phyloP scores from a whole-genome alignment of 2,797 vertebrate genomes.

The Diglossa cyanea region DNA sequence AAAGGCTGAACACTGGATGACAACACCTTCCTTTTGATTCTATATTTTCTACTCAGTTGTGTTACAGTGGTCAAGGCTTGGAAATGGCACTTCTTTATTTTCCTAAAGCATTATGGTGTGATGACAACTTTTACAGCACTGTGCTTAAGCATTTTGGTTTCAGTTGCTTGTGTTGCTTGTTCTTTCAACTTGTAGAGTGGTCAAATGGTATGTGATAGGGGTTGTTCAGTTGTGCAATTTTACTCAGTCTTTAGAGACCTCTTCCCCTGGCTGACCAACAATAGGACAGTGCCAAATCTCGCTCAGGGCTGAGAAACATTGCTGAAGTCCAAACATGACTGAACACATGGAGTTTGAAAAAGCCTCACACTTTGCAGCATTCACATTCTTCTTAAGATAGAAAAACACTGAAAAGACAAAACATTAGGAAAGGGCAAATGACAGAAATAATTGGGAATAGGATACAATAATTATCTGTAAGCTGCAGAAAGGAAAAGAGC shows the following conservation, averaged over 20 bases:
- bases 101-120: background rate
- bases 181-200: background rate
- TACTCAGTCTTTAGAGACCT: background rate
- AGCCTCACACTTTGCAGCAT: background rate
- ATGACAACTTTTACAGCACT: background rate
- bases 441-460: background rate
- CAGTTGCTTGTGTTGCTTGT: background rate
- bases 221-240: background rate
- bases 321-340: background rate
- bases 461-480: background rate
- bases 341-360: background rate
- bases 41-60: background rate
- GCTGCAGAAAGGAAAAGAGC: background rate
- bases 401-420: background rate
- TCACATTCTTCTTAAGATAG: background rate
- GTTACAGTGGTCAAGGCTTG: background rate
- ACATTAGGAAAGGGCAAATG: background rate
- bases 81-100: background rate
- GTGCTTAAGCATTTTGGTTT: background rate
- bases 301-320: background rate
- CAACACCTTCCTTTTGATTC: background rate
- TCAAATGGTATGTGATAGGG: background rate
- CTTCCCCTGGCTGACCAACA: background rate
- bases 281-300: background rate
- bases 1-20: background rate